Base-by-base conservation (phyloP, 2,113 vertebrate genomes). In the Stegostoma tigrinum region DNA sequence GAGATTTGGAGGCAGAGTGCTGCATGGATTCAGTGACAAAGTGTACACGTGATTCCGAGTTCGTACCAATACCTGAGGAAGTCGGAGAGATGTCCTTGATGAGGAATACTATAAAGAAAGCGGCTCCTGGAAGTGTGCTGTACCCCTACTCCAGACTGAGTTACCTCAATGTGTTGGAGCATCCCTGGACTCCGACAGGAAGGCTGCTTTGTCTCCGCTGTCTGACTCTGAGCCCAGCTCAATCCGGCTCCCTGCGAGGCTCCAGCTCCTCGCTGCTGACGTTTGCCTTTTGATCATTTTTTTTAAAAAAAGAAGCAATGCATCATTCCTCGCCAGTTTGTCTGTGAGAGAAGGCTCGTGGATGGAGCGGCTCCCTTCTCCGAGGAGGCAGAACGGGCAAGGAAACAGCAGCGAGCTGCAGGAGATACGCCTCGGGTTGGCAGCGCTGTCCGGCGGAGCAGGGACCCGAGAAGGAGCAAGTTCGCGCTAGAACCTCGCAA, bases 261-360 rank as follows among this genome's bases (percentile, higher is more conserved):
- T 90, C 96, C 97, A 97, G 97, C 96, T 96, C 97, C 97, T 97
- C 96, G 97, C 97, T 96, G 97, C 97, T 98, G 98, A 98, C 98
- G 98, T 96, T 96, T 96, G 24, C 95, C 96, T 97, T 96, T 97
- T 97, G 96, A 97, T 97, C 96, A 96, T 96, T 96, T 75, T 61
- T 61, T 10, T 10, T 8, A 10, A 38, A 27, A 34, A 24, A 75
- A 95, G 96, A 75, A 95, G 96, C 85, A 96, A 64, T 96, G 89
- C 94, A 80, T 93, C 95, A 96, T 95, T 94, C 72, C 94, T 80
- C 96, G 48, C 95, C 95, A 83, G 95, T 83, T 96, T 66, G 95
- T 61, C 91, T 55, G 87, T 87, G 96, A 96, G 96, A 34, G 52
- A 61, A 34, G 95, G 96, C 61, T 96, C 96, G 78, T 96, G 96